Evolutionary conservation across 2,113 vertebrate genomes (phyloP).

Genomic region (Sphaerodactylus townsendi): DNA sequence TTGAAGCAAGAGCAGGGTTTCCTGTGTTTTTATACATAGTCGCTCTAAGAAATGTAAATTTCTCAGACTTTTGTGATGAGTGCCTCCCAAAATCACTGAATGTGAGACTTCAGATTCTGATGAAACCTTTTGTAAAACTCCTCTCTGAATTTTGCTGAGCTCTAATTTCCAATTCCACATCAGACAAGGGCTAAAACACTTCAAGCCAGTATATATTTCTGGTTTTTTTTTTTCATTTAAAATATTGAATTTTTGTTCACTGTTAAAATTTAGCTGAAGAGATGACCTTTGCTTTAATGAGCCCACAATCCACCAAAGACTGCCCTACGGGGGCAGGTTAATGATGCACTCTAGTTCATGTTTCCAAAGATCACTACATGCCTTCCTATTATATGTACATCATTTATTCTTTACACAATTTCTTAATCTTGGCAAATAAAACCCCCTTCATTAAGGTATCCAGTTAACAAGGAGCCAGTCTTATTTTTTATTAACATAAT

Average conservation of each 20-base stretch:
- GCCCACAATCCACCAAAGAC: constrained; percentile 29
- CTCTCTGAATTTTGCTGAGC: not conserved
- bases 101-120: not conserved
- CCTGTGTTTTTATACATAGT: not conserved
- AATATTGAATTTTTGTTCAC: not conserved
- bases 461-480: constrained; percentile 56
- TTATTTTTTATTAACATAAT: constrained; percentile 60
- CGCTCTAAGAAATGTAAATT: not conserved
- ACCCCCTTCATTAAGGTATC: constrained; percentile 63
- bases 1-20: not conserved
- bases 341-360: constrained; percentile 46
- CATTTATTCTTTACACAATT: constrained; percentile 51
- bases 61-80: not conserved
- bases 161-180: constrained; percentile 15
- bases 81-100: not conserved
- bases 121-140: not conserved
- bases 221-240: constrained; percentile 1
- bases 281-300: constrained; percentile 30
- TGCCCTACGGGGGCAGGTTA: constrained; percentile 56
- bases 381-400: constrained; percentile 51
- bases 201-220: not conserved
- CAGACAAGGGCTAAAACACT: not conserved
- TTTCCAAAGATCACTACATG: constrained; percentile 58
- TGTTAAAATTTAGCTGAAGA: constrained; percentile 38
- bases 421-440: constrained; percentile 55